Base-by-base conservation (phyloP, 53 echinoderm and acorn worm species). In the Astropecten irregularis region DNA sequence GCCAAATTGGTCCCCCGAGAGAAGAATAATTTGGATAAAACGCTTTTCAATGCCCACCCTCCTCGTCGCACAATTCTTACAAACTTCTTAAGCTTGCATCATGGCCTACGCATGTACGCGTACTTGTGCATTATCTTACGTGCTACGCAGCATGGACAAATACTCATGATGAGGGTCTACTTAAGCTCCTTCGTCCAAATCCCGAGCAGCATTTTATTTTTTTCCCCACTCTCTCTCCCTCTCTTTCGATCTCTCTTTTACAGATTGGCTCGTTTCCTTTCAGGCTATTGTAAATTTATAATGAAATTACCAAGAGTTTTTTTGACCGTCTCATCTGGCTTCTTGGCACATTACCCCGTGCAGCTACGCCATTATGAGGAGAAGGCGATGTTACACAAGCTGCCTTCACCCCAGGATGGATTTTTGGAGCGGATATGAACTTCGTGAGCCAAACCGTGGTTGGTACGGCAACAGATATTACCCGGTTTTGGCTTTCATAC, bases 391-490 rank as follows among this genome's bases (percentile, higher is more conserved):
- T 36, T 64, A 64, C 20, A n/a, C 37, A 0, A 33, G 32, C 32
- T 62, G 34, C 28, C 31, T 15, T 20, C 39, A 74, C 74, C 74
- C 13, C 56, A 74, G 74, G 74, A 56, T 56, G 55, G 73, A 11
- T 23, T 3, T 34, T 14, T 20, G 26, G 38, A 74, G 57, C 42
- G 74, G 74, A 74, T 74, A 74, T 58, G 74, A 74, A 57, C 36
- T 35, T 15, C 23, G 15, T 16, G 33, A 52, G 32, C 21, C 15
- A 74, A 26, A 39, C 29, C 27, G 15, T 22, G 39, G 58, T 38
- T 46, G 58, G 55, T 74, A 56, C 39, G 57, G 74, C 74, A 74
- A 74, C 74, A 74, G 74, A 74, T 74, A 74, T 56, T 56, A 31
- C 74, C 35, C 3, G 58, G 74, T 74, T 56, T 74, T 74, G 15